These are phyloP conservation scores for Erebia ligea DNA, from an alignment of 2,888 invertebrate genomes.

Conservation along the genomic window DNA sequence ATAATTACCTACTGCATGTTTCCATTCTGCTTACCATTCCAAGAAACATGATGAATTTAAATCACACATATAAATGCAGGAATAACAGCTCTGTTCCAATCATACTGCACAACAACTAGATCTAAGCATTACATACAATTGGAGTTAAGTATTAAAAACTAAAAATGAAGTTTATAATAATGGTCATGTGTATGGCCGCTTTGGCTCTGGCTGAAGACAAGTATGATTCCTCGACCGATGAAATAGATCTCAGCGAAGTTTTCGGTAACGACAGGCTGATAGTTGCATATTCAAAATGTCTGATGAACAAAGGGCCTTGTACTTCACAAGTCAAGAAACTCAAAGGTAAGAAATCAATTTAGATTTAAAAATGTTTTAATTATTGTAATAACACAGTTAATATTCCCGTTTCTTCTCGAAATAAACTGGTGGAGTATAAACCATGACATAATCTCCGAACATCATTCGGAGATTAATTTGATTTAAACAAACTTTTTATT, in stretches of 20 bases:
- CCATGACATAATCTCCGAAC: too few relatives aligned
- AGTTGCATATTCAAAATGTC: slow-evolving; percentile 86
- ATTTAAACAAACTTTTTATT: background rate
- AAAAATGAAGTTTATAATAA: slow-evolving; percentile 27
- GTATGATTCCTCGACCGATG: slow-evolving; percentile 84
- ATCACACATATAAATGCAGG: slow-evolving; percentile 32
- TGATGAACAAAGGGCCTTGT: slow-evolving; percentile 86
- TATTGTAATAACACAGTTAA: too few relatives aligned
- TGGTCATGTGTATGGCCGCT: slow-evolving; percentile 52
- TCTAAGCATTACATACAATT: slow-evolving; percentile 16
- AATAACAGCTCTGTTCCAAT: slow-evolving; percentile 33
- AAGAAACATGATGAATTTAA: slow-evolving; percentile 38
- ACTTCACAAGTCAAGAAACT: slow-evolving; percentile 88
- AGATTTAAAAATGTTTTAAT: too few relatives aligned
- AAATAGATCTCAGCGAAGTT: slow-evolving; percentile 86
- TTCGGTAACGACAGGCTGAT: slow-evolving; percentile 86
- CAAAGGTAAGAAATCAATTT: slow-evolving; percentile 81
- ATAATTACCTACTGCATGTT: slow-evolving; percentile 34
- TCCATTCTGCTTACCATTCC: slow-evolving; percentile 41
- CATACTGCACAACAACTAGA: slow-evolving; percentile 30
- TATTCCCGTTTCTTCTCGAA: too few relatives aligned
- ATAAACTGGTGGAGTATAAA: too few relatives aligned
- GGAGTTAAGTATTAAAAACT: background rate
- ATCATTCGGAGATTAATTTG: background rate
- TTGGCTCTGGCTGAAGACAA: slow-evolving; percentile 61